A percentile compares a stretch with the other conserved stretches of the same genome.
Evolutionary conservation across 1,140 invertebrate species (phyloP).

Genomic region (Copidosoma floridanum): DNA sequence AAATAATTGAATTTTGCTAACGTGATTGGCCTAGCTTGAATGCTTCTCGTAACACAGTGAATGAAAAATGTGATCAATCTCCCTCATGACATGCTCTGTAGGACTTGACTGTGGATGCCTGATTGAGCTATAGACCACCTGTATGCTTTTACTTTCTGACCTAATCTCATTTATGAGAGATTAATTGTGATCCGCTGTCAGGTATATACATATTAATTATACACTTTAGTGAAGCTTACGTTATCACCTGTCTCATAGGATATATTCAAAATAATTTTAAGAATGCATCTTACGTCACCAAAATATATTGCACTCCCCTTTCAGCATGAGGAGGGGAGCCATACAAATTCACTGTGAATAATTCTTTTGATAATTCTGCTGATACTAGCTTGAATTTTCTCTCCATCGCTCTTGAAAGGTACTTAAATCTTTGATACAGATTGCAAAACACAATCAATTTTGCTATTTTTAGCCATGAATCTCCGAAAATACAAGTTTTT

Average conservation of each 20-base stretch:
- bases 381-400: background rate
- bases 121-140: too few species aligned
- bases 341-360: constrained; percentile 6
- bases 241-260: background rate
- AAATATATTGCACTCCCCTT: constrained; percentile 12
- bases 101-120: background rate
- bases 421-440: background rate
- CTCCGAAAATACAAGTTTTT: constrained; percentile 11
- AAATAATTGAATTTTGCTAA: background rate
- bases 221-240: background rate
- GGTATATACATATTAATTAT: background rate
- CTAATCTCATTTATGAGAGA: constrained; percentile 11
- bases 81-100: background rate
- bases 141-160: background rate
- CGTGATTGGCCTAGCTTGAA: background rate
- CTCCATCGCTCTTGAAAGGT: background rate
- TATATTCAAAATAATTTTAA: constrained; percentile 7
- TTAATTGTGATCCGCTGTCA: constrained; percentile 40
- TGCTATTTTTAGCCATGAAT: background rate
- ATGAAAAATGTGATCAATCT: background rate
- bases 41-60: background rate
- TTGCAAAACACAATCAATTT: background rate
- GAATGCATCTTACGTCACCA: background rate
- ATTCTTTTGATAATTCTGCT: background rate
- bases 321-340: background rate